Percentiles rank a stretch among this genome's conserved stretches.
These are phyloP conservation scores for Pemphredon lugubris DNA, from an alignment of 2,888 invertebrate species.

Conservation along the genomic window DNA sequence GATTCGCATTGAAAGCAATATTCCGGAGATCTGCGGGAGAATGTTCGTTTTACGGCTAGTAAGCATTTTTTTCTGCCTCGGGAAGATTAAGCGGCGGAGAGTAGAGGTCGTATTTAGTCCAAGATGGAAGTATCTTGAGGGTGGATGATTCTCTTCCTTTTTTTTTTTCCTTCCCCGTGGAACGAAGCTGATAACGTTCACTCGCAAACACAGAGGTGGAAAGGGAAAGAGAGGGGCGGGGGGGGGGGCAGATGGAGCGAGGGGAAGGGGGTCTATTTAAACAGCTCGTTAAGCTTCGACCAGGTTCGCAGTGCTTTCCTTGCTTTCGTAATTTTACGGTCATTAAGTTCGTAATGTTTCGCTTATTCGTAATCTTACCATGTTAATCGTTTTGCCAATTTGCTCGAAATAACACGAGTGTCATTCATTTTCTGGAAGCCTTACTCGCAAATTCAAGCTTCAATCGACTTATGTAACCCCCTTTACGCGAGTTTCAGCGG, in stretches of 20 bases:
- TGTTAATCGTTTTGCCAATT: slow-evolving; percentile 45
- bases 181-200: slow-evolving; percentile 25
- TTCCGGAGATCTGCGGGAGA: no score
- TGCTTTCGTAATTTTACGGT: slow-evolving; percentile 47
- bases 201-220: slow-evolving; percentile 3
- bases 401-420: slow-evolving; percentile 28
- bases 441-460: neutral
- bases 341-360: slow-evolving; percentile 42
- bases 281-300: slow-evolving; percentile 43
- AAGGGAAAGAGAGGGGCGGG: slow-evolving; percentile 6
- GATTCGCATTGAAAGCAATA: no score
- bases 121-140: slow-evolving; percentile 17
- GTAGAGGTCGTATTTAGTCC: slow-evolving; percentile 20
- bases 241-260: no score
- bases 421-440: slow-evolving; percentile 22
- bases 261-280: slow-evolving; percentile 28
- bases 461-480: neutral
- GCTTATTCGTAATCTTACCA: slow-evolving; percentile 43
- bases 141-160: slow-evolving; percentile 15
- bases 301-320: slow-evolving; percentile 34
- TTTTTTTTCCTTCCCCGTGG: slow-evolving; percentile 7
- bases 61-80: slow-evolving; percentile 1
- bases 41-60: neutral
- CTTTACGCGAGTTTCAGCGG: no score
- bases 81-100: slow-evolving; percentile 59